Base-by-base conservation (phyloP, 2,113 vertebrate genomes). In the Geococcyx californianus region DNA sequence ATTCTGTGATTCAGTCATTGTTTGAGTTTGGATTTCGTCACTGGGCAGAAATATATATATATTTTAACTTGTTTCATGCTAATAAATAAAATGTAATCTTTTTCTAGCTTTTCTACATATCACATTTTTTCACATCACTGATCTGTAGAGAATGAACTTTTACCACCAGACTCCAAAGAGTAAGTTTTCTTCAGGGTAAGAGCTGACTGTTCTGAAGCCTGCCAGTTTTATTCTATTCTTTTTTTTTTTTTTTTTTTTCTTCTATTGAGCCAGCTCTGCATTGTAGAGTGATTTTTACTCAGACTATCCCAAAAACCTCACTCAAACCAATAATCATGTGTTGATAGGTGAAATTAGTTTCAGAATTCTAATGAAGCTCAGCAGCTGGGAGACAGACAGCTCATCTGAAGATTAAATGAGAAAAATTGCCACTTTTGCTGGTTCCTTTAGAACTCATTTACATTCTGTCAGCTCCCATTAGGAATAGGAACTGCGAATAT, bases 391-490 rank as follows among this genome's bases (percentile, higher is more conserved):
- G 98, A 98, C 95, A 81, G 97, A 98, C 98, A 99, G 98, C 98
- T 99, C 98, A 98, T 98, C 98, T 98, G 97, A 99, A 98, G 98
- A 98, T 98, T 98, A 99, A 99, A 99, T 98, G 99, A 99, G 99
- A 99, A 98, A 99, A 99, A 99, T 98, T 98, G 98, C 98, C 98
- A 97, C 98, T 99, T 98, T 98, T 98, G 98, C 97, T 97, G 98
- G 98, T 98, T 98, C 98, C 97, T 99, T 99, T 98, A 99, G 98
- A 99, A 97, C 98, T 98, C 97, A 99, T 99, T 99, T 99, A 99
- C 99, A 99, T 99, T 98, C 98, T 99, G 99, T 99, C 99, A 99
- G 98, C 97, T 99, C 95, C 97, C 97, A 99, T 99, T 99, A 99
- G 89, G 95, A 96, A 97, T 91, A 93, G 96, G 95, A 97, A 97